Evolutionary conservation across 2,888 invertebrate species (phyloP).

Genomic region (Sminthurinus aureus): DNA sequence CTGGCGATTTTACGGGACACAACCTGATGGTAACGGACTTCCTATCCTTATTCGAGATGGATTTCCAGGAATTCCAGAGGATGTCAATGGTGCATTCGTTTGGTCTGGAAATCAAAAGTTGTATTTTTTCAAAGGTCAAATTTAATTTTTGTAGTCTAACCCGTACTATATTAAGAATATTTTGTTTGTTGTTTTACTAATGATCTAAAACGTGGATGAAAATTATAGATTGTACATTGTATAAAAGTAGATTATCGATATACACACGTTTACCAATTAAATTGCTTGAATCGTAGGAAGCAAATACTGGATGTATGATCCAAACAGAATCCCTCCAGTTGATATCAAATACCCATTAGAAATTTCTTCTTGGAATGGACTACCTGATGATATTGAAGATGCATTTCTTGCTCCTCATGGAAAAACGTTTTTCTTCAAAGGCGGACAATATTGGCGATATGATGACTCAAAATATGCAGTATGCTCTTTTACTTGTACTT

Average conservation of each 20-base stretch:
- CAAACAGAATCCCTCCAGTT: conserved; percentile 47
- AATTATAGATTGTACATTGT: too few species aligned
- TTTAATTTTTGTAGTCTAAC: not conserved
- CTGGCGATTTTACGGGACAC: conserved; percentile 53
- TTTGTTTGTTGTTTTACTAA: too few species aligned
- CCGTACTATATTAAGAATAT: too few species aligned
- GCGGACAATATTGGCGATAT: conserved; percentile 56
- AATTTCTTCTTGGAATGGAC: conserved; percentile 50
- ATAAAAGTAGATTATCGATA: too few species aligned
- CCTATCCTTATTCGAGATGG: conserved; percentile 52
- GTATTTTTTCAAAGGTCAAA: conserved; percentile 53
- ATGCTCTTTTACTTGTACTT: not conserved
- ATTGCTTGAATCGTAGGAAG: conserved; percentile 35
- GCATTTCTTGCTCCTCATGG: conserved; percentile 50
- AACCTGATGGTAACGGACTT: conserved; percentile 49
- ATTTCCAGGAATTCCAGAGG: conserved; percentile 54
- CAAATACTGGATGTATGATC: conserved; percentile 52
- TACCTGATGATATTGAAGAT: conserved; percentile 50
- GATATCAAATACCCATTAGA: conserved; percentile 48
- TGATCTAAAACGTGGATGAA: too few species aligned
- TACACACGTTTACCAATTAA: not conserved
- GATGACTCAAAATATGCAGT: conserved; percentile 43
- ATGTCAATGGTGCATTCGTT: conserved; percentile 46
- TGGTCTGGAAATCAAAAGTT: conserved; percentile 52
- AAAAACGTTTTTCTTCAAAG: conserved; percentile 53